Evolutionary conservation across 2,888 invertebrate species (phyloP).

Genomic region (Tortricodes alternella): DNA sequence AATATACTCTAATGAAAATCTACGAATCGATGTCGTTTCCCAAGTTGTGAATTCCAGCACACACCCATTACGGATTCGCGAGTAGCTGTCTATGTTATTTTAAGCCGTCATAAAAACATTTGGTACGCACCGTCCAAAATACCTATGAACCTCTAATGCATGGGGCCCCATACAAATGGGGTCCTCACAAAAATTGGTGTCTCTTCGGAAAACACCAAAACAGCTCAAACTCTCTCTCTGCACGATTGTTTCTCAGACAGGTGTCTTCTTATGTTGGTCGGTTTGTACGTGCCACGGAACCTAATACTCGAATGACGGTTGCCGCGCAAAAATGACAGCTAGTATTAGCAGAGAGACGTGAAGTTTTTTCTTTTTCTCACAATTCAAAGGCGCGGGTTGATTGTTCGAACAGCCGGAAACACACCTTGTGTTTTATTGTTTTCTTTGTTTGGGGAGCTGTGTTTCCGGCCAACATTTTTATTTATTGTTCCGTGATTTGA

Average conservation of each 20-base stretch:
- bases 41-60: conserved; percentile 3
- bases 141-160: conserved; percentile 17
- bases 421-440: conserved; percentile 32
- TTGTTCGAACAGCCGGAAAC: conserved; percentile 27
- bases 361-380: conserved; percentile 22
- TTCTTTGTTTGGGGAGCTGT: conserved; percentile 20
- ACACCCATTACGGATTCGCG: conserved; percentile 5
- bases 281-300: conserved; percentile 47
- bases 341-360: conserved; percentile 25
- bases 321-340: conserved; percentile 29
- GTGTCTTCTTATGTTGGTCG: not conserved
- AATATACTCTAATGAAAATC: too few species aligned
- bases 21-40: not conserved
- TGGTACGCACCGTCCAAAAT: conserved; percentile 22
- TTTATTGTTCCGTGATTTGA: conserved; percentile 25
- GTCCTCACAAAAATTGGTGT: conserved; percentile 15
- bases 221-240: not conserved
- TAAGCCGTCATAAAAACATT: conserved; percentile 35
- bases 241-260: not conserved
- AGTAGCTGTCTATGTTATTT: conserved; percentile 25
- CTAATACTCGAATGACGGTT: conserved; percentile 39
- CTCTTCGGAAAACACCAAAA: conserved; percentile 4
- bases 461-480: conserved; percentile 17
- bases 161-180: conserved; percentile 16
- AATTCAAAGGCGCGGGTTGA: conserved; percentile 29